Evolutionary conservation across 1,140 invertebrate species (phyloP), one percentile per base, ranked within the genome.

Genomic region (Vollenhovia emeryi): DNA sequence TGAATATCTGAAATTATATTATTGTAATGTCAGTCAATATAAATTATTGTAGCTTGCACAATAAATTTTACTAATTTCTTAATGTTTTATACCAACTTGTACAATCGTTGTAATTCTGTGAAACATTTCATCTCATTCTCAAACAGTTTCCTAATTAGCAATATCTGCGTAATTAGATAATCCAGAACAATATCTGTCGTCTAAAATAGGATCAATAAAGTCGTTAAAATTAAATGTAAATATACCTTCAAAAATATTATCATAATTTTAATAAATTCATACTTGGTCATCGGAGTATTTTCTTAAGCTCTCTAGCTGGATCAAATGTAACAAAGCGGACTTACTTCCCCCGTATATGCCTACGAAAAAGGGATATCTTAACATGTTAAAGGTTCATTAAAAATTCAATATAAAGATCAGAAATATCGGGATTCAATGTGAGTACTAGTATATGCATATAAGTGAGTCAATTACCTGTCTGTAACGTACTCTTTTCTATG

Each of bases 291-390:
- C 84, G 0, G 95, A 91, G 85, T 93, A 93, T 40, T 95, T 95
- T 87, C 96, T 97, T 11, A 97, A 90, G 24, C 95, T 93, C 89
- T 97, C 96, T 18, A 97, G 87, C 79, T 97, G 93, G 18, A 97
- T 95, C 3, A 96, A 94, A 27, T 96, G 93, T 4, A 96, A 93
- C 0, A 97, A 88, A 8, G 96, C 93, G 9, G 95, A 94, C 79
- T 96, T 95, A 30, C 92, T 93, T 0, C 96, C 96, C 0, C 96
- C 96, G 89, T 96, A 97, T 24, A 96, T 87, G n/a, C 95, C 95
- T 91, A 73, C 33, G 85, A 86, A 75, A 57, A 87, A 79, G 80
- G n/a, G n/a, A 50, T 6, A 24, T 78, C 8, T 64, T 45, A 45
- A 40, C 43, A 7, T 11, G 18, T 59, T 64, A 0, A 48, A 21